Conservation (phyloP, 2,797 vertebrate genomes). For the Sphaeramia orbicularis region DNA sequence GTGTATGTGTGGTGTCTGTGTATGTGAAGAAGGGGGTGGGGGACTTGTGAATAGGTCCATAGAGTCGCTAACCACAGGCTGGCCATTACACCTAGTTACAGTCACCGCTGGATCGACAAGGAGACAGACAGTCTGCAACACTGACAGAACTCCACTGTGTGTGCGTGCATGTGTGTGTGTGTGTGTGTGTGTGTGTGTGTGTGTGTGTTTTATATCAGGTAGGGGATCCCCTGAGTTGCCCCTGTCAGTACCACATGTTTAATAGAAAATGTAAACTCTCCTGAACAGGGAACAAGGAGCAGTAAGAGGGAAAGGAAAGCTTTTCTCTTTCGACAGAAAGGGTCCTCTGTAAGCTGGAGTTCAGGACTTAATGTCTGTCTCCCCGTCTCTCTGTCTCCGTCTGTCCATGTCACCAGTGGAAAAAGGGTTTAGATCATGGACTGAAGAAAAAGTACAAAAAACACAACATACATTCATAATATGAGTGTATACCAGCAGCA, state of each 20-base stretch:
- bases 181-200: constrained; percentile 42
- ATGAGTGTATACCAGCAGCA: not conserved
- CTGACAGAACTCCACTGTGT: constrained; percentile 79
- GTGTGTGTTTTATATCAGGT: constrained; percentile 58
- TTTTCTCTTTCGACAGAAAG: constrained; percentile 69
- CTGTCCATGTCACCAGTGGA: constrained; percentile 39
- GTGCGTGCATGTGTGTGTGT: constrained; percentile 49
- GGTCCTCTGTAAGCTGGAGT: constrained; percentile 63
- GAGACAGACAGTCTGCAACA: constrained; percentile 85
- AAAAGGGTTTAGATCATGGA: constrained; percentile 46
- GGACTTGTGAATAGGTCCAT: constrained; percentile 82
- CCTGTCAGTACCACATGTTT: constrained; percentile 68
- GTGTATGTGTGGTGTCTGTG: constrained; percentile 45
- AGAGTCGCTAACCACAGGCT: constrained; percentile 81
- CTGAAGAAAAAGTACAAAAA: not conserved
- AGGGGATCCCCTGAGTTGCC: constrained; percentile 78
- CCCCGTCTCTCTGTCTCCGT: constrained; percentile 23
- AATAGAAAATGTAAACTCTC: constrained; percentile 75
- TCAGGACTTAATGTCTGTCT: constrained; percentile 31
- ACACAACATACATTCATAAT: constrained; percentile 4
- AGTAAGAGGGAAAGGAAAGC: constrained; percentile 55
- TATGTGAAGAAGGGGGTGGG: constrained; percentile 32
- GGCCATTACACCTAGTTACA: constrained; percentile 82
- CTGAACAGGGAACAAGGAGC: constrained; percentile 60
- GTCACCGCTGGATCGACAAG: constrained; percentile 80